Base-by-base conservation (phyloP, 2,888 invertebrate genomes). In the Lottia gigantea region DNA sequence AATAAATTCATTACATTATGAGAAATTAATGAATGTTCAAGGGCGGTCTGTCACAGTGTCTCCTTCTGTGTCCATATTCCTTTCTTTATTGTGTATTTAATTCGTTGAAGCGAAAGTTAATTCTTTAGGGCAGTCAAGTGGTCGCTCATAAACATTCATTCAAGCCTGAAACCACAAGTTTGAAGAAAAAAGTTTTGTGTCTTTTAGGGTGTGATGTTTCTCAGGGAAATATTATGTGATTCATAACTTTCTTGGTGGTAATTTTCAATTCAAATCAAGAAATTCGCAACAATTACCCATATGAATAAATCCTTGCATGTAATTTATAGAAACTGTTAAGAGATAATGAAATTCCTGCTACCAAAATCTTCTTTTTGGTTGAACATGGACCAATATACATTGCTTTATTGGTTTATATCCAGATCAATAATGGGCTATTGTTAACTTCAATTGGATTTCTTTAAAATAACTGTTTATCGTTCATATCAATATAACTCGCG, bases 1-100 rank as follows among this genome's bases (percentile, higher is more conserved):
- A 55, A 55, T 55, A 55, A 55, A 55, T 55, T 55, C 55, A 55
- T 55, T 23, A 55, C 19, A 55, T 55, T 55, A 55, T 55, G 19
- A 23, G 19, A 55, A 55, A 55, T 55, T 55, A 55, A 55, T 55
- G 55, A 55, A 55, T 11, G 55, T 11, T 55, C 55, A 23, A 55
- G 55, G 55, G 55, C 55, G 55, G 55, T 55, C 55, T 55, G 55
- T 23, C 19, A 19, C 55, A 55, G 14, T 55, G 55, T 55, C 23
- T 23, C 55, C 55, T 23, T 23, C 55, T n/a, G 14, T 23, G 12
- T 11, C 19, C 23, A 23, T 55, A 55, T 23, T 19, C 14, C 19
- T 55, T 55, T 55, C 11, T 23, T 55, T 14, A 12, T 12, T 55
- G 55, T 55, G 55, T 19, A 55, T 23, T 23, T 55, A 55, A 55